Evolutionary conservation across 2,797 vertebrate species (phyloP).

Genomic region (Intellagama lesueurii): DNA sequence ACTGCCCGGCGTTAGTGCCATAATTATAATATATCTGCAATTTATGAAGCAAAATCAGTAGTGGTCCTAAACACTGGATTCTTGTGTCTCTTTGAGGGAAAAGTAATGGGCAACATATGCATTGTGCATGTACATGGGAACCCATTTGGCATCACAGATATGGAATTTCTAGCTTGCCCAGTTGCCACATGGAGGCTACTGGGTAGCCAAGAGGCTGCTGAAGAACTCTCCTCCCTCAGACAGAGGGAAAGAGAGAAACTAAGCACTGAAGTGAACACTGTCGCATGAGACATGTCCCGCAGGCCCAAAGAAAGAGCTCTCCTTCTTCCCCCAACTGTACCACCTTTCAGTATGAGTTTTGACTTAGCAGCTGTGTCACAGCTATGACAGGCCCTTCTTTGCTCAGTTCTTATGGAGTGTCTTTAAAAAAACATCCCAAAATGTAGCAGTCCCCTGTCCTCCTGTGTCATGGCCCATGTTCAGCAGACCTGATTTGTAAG

Average conservation of each 20-base stretch:
- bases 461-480: neutral
- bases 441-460: neutral
- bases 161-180: neutral
- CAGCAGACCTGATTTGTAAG: neutral
- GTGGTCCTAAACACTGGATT: neutral
- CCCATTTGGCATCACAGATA: neutral
- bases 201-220: neutral
- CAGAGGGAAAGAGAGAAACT: neutral
- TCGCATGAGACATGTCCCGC: neutral
- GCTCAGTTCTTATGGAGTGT: neutral
- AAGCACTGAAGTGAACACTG: neutral
- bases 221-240: too few relatives aligned
- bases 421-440: neutral
- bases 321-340: neutral
- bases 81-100: neutral
- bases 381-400: neutral
- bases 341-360: neutral
- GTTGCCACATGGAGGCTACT: neutral
- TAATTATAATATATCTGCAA: too few relatives aligned
- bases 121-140: too few relatives aligned
- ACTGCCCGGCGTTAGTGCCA: neutral
- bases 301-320: neutral
- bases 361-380: neutral
- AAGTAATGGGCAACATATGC: neutral
- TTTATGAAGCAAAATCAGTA: too few relatives aligned